A percentile compares a stretch with the other conserved stretches of the same genome.
Evolutionary conservation across 2,113 vertebrate genomes (phyloP).

Genomic region (Tiliqua scincoides): DNA sequence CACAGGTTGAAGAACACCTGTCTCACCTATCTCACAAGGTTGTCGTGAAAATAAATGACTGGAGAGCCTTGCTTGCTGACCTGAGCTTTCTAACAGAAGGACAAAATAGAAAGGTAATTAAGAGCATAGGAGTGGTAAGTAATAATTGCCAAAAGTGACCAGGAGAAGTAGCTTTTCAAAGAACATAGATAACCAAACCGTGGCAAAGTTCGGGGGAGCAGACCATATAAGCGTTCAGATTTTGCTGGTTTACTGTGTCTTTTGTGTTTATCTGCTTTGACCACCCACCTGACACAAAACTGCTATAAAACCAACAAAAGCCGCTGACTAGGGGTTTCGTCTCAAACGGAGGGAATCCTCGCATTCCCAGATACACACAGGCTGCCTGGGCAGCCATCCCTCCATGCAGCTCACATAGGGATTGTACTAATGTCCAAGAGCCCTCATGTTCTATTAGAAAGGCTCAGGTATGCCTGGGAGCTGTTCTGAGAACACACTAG

Average conservation of each 20-base stretch:
- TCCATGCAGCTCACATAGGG: background rate
- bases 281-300: background rate
- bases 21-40: too few species aligned
- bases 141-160: background rate
- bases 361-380: slow-evolving; percentile 17
- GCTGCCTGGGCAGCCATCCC: background rate
- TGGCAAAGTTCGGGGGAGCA: background rate
- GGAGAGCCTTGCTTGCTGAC: too few species aligned
- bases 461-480: background rate
- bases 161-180: background rate
- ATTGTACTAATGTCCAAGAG: background rate
- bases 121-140: background rate
- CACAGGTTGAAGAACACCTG: too few species aligned
- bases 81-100: too few species aligned
- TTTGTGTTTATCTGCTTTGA: background rate
- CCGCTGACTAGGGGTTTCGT: background rate
- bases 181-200: background rate
- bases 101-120: too few species aligned
- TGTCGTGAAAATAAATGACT: too few species aligned
- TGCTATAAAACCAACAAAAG: background rate
- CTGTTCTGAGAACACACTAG: slow-evolving; percentile 16
- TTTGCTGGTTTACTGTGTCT: background rate
- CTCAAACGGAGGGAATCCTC: background rate
- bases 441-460: background rate
- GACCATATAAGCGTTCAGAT: background rate